These are phyloP conservation scores for Polia nebulosa DNA, from an alignment of 2,888 invertebrate species.

Conservation along the genomic window DNA sequence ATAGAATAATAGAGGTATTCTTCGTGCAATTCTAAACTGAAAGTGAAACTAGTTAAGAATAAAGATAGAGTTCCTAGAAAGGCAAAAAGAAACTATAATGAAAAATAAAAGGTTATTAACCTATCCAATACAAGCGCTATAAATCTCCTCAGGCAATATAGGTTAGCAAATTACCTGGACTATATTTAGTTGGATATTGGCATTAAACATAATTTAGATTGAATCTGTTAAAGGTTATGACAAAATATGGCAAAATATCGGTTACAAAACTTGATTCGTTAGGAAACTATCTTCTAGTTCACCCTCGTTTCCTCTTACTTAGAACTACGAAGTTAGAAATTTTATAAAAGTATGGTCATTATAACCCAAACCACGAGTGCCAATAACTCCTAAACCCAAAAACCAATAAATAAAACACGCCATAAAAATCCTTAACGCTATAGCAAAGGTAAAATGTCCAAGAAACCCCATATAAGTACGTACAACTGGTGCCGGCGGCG, in stretches of 20 bases:
- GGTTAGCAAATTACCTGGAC: slow-evolving; percentile 20
- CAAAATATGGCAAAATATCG: background rate
- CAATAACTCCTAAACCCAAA: slow-evolving; percentile 19
- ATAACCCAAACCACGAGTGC: slow-evolving; percentile 6
- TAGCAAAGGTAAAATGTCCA: slow-evolving; percentile 72
- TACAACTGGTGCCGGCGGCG: slow-evolving; percentile 68
- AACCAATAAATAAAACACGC: slow-evolving; percentile 36
- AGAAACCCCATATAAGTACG: slow-evolving; percentile 76
- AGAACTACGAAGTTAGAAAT: background rate
- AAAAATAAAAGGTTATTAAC: slow-evolving; percentile 28
- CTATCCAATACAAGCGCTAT: slow-evolving; percentile 10
- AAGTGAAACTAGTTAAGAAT: background rate
- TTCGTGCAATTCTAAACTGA: background rate
- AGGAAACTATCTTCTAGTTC: background rate
- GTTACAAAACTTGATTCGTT: background rate
- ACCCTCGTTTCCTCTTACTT: background rate
- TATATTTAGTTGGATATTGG: slow-evolving; percentile 15
- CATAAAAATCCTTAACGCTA: slow-evolving; percentile 46
- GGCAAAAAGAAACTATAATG: background rate
- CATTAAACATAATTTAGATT: slow-evolving; percentile 8
- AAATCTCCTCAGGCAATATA: slow-evolving; percentile 5
- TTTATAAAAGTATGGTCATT: background rate
- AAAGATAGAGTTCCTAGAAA: background rate
- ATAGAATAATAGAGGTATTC: background rate
- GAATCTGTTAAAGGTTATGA: slow-evolving; percentile 2